Conservation (phyloP, 2,797 vertebrate species). For the Sebastes steindachneri region DNA sequence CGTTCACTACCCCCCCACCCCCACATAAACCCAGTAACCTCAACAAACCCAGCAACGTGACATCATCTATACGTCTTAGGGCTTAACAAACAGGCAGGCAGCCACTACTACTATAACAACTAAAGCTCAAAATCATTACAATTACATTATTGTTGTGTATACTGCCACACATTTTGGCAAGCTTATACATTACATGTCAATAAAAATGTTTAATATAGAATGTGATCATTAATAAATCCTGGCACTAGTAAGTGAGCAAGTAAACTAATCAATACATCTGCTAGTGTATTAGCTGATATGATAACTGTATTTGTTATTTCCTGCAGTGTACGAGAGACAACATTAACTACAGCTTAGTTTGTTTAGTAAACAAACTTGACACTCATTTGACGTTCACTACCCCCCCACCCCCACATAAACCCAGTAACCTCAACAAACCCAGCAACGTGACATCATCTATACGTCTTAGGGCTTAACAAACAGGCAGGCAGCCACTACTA, state of each 20-base stretch:
- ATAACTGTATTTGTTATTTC: not conserved
- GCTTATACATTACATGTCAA: not conserved
- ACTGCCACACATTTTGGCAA: not conserved
- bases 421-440: conserved; percentile 40
- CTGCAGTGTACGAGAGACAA: not conserved
- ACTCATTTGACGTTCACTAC: too few relatives aligned
- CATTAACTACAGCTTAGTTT: too few relatives aligned
- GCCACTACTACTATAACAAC: too few relatives aligned
- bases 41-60: conserved; percentile 3
- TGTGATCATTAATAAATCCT: not conserved
- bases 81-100: too few relatives aligned
- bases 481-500: too few relatives aligned
- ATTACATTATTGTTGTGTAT: not conserved
- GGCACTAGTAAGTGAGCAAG: not conserved
- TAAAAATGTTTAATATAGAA: not conserved
- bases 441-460: not conserved
- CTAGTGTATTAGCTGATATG: too few relatives aligned
- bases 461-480: too few relatives aligned
- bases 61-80: too few relatives aligned
- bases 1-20: conserved; percentile 1
- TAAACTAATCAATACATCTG: not conserved
- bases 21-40: conserved; percentile 55
- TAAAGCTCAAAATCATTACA: too few relatives aligned
- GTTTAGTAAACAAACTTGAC: conserved; percentile 10
- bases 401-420: conserved; percentile 44